Base-by-base conservation (phyloP, 2,113 vertebrate species). In the Alces alces region DNA sequence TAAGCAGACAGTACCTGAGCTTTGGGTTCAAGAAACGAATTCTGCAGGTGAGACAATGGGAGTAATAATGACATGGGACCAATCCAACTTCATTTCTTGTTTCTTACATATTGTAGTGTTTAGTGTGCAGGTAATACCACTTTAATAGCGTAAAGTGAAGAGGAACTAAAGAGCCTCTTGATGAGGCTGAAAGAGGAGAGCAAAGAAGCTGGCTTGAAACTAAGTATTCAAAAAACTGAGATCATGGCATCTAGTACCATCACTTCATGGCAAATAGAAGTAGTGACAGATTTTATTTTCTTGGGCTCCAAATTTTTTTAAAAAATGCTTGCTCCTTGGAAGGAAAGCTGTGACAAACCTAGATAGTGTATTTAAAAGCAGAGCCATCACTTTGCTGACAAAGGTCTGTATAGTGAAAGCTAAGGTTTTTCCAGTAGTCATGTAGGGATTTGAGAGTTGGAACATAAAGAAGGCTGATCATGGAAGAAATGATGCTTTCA, bases 101-200 rank as follows among this genome's bases (percentile, higher is more conserved):
- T 86, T 61, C 52, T 30, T 91, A 13, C 17, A n/a, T 78, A 79
- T 86, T 79, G 88, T 90, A 90, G 30, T 33, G 23, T 52, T 86
- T 58, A 27, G 52, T 70, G 17, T 36, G 19, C 64, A 70, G 64
- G 64, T 17, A 70, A 36, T 70, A 70, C 64, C 64, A 23, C n/a
- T 23, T n/a, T 70, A 36, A 36, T 23, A 10, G 64, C n/a, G 23
- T n/a, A 36, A 70, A 23, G 64, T 23, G n/a, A 70, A 70, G 64
- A 70, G 64, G n/a, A 36, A 70, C 9, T 36, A 70, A 70, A 36
- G n/a, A 36, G n/a, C 64, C 19, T 70, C 64, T 70, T 70, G n/a
- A 70, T 21, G n/a, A 70, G 10, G 9, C n/a, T 70, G 66, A 39
- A 70, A 70, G 66, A 70, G 19, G 19, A 70, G 39, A 76, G 12